Base-by-base conservation (phyloP, 2,888 invertebrate genomes). In the Lasioglossum villosulum region DNA sequence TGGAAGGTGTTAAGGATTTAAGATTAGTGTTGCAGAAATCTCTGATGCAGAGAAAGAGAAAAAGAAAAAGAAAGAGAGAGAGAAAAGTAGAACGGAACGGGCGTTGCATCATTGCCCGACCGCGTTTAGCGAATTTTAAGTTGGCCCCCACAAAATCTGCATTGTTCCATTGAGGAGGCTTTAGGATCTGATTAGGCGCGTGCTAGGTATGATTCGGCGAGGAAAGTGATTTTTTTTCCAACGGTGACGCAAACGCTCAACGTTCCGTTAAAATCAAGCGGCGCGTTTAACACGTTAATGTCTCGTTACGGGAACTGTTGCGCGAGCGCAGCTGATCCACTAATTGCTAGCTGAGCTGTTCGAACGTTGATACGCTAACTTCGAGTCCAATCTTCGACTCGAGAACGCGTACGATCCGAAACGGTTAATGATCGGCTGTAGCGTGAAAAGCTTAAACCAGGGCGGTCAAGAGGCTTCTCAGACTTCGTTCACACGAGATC, bases 51-150 rank as follows among this genome's bases (percentile, higher is more conserved):
- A 19, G 27, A n/a, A 19, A 23, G 34, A 75, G 59, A 59, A 89
- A 59, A n/a, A 27, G 12, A 59, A 5, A 14, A 27, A 59, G n/a
- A 27, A 14, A 59, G 59, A 59, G n/a, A 27, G 59, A 59, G 59
- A 48, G 23, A 48, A 59, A 90, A 90, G 85, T 90, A 86, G 90
- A 90, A 89, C 89, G 83, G 79, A 89, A 90, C 85, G 80, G 27
- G 63, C 56, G 66, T 87, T 90, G 80, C 89, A 59, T 74, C 83
- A 86, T 68, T 27, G 37, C 4, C 27, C 42, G 56, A 34, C n/a
- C 72, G 34, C 76, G 68, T 85, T 82, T 74, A 42, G 59, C 71
- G 76, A 86, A 86, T 86, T 86, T 84, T 27, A 75, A 72, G 70
- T 42, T 45, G 68, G 42, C 66, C 63, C 42, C 42, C 74, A 45